phyloP scores from a whole-genome alignment of 2,113 vertebrate species.

The Coptodon rendalli region DNA sequence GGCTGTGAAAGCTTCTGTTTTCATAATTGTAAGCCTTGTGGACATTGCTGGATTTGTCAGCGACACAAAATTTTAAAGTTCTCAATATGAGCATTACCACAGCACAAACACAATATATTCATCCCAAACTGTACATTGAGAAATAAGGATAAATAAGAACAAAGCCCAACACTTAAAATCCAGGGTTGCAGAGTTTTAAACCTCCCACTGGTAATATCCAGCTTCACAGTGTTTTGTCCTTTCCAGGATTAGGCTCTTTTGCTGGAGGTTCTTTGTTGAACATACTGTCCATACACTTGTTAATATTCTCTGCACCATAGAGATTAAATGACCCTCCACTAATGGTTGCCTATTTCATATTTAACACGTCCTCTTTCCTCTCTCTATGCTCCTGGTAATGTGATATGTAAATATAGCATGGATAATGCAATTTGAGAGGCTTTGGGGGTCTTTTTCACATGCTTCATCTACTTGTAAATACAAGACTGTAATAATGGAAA shows the following conservation, averaged over 20 bases:
- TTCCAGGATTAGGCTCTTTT: background rate
- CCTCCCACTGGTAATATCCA: background rate
- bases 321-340: background rate
- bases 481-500: background rate
- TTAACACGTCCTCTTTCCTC: background rate
- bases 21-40: background rate
- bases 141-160: background rate
- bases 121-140: background rate
- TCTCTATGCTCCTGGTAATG: background rate
- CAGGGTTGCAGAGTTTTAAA: background rate
- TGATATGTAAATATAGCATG: background rate
- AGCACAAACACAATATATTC: background rate
- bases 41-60: background rate
- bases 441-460: background rate
- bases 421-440: background rate
- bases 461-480: background rate
- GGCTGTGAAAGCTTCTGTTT: background rate
- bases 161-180: background rate
- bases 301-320: background rate
- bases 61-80: background rate
- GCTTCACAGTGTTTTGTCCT: background rate
- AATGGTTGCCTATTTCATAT: background rate
- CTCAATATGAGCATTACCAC: background rate
- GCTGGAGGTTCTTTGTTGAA: background rate
- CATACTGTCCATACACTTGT: background rate